Evolutionary conservation across 2,888 invertebrate species (phyloP).

Genomic region (Sycophila texana): DNA sequence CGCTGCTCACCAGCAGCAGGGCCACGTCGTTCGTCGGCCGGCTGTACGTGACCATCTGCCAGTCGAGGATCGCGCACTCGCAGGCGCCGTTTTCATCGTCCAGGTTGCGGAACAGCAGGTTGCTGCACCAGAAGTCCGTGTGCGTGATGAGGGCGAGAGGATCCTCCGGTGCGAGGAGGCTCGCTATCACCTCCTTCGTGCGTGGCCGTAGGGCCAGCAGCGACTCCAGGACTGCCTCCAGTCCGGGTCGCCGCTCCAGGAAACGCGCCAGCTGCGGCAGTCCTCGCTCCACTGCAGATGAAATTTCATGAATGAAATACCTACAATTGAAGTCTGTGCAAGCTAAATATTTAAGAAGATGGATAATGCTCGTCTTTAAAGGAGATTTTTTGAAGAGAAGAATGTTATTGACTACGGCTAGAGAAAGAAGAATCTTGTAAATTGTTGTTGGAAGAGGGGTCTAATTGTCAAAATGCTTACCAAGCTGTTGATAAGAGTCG

Average conservation of each 20-base stretch:
- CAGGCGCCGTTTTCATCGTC: slow-evolving; percentile 72
- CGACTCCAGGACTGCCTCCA: slow-evolving; percentile 80
- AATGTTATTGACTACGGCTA: too few relatives aligned
- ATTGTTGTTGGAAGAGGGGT: too few relatives aligned
- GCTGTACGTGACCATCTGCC: slow-evolving; percentile 90
- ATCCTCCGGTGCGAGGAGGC: slow-evolving; percentile 83
- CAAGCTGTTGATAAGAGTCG: slow-evolving; percentile 86
- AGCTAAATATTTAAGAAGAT: background rate
- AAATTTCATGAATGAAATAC: too few relatives aligned
- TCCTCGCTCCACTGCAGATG: slow-evolving; percentile 81
- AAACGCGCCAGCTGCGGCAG: slow-evolving; percentile 86
- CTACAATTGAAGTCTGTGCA: background rate
- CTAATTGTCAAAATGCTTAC: slow-evolving; percentile 17
- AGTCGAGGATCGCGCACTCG: slow-evolving; percentile 85
- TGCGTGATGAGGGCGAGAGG: slow-evolving; percentile 87
- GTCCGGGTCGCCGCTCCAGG: slow-evolving; percentile 81
- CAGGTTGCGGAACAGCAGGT: slow-evolving; percentile 80
- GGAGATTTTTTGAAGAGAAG: too few relatives aligned
- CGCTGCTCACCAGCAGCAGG: slow-evolving; percentile 83
- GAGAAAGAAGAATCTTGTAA: too few relatives aligned
- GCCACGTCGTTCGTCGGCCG: slow-evolving; percentile 88
- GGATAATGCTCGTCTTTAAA: too few relatives aligned
- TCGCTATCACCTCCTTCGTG: slow-evolving; percentile 84
- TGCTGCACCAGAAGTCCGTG: slow-evolving; percentile 91
- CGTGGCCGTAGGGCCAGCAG: slow-evolving; percentile 80